Conservation (phyloP, 2,888 invertebrate species). For the Eristalinus aeneus region DNA sequence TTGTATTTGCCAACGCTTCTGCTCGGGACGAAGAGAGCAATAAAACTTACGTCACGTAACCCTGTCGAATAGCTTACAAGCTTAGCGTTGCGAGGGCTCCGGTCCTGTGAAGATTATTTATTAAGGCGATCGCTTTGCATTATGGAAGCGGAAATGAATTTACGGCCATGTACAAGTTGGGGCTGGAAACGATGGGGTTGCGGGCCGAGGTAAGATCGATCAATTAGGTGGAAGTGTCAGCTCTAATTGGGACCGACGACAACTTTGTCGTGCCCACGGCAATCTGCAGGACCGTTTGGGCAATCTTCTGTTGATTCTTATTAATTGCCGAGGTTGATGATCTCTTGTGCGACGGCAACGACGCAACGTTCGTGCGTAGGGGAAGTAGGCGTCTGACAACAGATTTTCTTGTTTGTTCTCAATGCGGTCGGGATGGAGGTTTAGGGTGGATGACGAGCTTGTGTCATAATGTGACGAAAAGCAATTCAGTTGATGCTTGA, state of each 20-base stretch:
- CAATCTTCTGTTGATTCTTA: slow-evolving; percentile 27
- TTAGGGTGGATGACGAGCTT: slow-evolving; percentile 24
- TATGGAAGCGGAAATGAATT: slow-evolving; percentile 7
- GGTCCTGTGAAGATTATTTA: slow-evolving; percentile 35
- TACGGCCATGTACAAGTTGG: neutral
- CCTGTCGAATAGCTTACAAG: neutral
- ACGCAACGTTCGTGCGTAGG: neutral
- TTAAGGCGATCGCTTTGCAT: slow-evolving; percentile 20
- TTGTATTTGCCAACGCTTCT: neutral
- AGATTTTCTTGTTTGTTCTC: slow-evolving; percentile 20
- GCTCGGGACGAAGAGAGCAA: neutral
- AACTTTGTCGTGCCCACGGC: slow-evolving; percentile 34
- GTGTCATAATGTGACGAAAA: slow-evolving; percentile 62
- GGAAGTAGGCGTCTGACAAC: slow-evolving; percentile 41
- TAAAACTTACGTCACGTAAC: slow-evolving; percentile 41
- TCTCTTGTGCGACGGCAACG: neutral
- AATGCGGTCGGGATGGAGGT: neutral
- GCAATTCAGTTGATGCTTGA: slow-evolving; percentile 49
- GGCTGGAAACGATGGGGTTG: neutral
- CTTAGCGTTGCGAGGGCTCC: too few relatives aligned
- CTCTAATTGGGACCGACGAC: slow-evolving; percentile 33
- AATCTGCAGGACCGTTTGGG: neutral
- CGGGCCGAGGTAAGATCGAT: slow-evolving; percentile 38
- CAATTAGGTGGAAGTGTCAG: slow-evolving; percentile 48
- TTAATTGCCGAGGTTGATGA: slow-evolving; percentile 45